These are phyloP conservation scores for Saccostrea glomerata DNA, from an alignment of 1,140 invertebrate species.

Conservation along the genomic window DNA sequence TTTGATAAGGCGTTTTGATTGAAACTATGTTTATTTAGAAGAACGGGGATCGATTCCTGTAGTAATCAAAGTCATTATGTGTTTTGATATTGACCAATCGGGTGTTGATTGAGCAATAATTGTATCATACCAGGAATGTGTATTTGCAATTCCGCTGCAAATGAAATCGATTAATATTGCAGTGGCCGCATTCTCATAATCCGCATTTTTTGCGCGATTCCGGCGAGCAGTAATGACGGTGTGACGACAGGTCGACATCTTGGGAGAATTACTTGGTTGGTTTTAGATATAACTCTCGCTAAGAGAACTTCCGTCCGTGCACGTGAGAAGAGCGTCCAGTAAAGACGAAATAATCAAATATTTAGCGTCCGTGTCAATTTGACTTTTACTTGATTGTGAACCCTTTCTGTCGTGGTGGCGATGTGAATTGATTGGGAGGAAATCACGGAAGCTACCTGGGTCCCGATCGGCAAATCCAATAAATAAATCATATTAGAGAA, in stretches of 20 bases:
- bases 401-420: background rate
- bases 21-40: slow-evolving; percentile 2
- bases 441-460: slow-evolving; percentile 6
- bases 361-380: slow-evolving; percentile 13
- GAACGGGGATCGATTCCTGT: background rate
- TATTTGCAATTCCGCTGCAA: slow-evolving; percentile 26
- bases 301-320: background rate
- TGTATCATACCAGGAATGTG: slow-evolving; percentile 31
- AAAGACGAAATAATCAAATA: slow-evolving; percentile 29
- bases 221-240: background rate
- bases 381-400: slow-evolving; percentile 22
- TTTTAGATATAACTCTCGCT: slow-evolving; percentile 1
- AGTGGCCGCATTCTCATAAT: slow-evolving; percentile 13
- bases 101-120: slow-evolving; percentile 36
- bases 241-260: slow-evolving; percentile 32
- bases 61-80: slow-evolving; percentile 30
- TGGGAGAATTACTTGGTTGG: slow-evolving; percentile 9
- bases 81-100: slow-evolving; percentile 27
- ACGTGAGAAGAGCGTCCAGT: slow-evolving; percentile 1
- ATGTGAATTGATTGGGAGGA: background rate
- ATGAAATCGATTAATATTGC: slow-evolving; percentile 36
- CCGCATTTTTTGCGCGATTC: slow-evolving; percentile 22
- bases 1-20: slow-evolving; percentile 18
- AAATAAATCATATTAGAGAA: slow-evolving; percentile 37
- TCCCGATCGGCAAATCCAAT: slow-evolving; percentile 12